A percentile compares a stretch with the other conserved stretches of the same genome.
Evolutionary conservation across 2,113 vertebrate species (phyloP).

Genomic region (Macquaria australasica): DNA sequence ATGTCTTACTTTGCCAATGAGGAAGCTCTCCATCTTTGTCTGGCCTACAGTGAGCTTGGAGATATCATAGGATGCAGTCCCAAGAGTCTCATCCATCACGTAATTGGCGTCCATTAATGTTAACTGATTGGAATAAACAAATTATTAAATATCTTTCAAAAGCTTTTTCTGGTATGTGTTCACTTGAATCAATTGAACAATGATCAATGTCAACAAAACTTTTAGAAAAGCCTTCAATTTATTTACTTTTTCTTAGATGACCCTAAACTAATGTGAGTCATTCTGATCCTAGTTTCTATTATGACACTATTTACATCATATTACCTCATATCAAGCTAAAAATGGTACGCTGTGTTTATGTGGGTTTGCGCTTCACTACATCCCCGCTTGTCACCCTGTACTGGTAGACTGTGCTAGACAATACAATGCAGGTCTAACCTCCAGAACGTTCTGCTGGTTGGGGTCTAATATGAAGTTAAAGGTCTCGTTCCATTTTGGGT

Average conservation of each 20-base stretch:
- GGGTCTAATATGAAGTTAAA: conserved; percentile 97
- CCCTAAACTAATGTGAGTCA: not conserved
- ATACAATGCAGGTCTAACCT: conserved; percentile 83
- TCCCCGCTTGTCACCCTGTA: not conserved
- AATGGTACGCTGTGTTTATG: not conserved
- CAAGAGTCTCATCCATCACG: conserved; percentile 95
- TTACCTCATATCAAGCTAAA: not conserved
- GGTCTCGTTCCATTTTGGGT: conserved; percentile 95
- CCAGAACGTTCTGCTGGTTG: conserved; percentile 92
- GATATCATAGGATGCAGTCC: conserved; percentile 88
- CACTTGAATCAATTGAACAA: not conserved
- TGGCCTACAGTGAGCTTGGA: conserved; percentile 89
- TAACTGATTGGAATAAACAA: conserved; percentile 82
- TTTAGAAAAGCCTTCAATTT: not conserved
- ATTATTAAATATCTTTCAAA: not conserved
- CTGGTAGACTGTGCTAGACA: not conserved
- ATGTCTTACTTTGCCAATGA: conserved; percentile 90
- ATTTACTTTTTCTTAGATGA: not conserved
- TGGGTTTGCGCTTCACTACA: not conserved
- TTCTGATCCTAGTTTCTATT: not conserved
- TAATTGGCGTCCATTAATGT: conserved; percentile 99
- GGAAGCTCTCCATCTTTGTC: conserved; percentile 87
- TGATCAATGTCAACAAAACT: not conserved
- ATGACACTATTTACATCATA: not conserved
- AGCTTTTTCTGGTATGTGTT: not conserved